Conservation (phyloP, 2,113 vertebrate genomes). For the Ornithorhynchus anatinus region DNA sequence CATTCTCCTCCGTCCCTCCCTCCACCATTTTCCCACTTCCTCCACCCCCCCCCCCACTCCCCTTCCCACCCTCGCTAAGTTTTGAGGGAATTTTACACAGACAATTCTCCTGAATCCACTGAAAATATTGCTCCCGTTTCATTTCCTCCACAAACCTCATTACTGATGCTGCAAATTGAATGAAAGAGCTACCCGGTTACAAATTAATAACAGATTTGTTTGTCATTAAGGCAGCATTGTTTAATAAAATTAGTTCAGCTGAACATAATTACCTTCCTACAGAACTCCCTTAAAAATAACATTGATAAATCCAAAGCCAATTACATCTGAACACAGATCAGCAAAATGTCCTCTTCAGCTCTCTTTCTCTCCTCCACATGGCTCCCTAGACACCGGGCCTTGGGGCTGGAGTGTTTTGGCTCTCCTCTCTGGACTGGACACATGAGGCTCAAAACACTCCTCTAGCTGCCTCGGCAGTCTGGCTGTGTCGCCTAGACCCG, state of each 20-base stretch:
- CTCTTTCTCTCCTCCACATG: too few species aligned
- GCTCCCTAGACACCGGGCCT: too few species aligned
- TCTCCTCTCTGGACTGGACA: too few species aligned
- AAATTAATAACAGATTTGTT: slow-evolving; percentile 62
- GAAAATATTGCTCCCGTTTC: not conserved
- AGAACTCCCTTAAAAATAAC: slow-evolving; percentile 79
- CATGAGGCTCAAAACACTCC: too few species aligned
- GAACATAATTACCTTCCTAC: slow-evolving; percentile 75
- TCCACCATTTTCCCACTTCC: not conserved
- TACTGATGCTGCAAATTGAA: slow-evolving; percentile 27
- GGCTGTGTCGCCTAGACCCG: too few species aligned
- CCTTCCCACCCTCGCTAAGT: not conserved
- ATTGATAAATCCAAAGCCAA: slow-evolving; percentile 75
- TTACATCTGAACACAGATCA: slow-evolving; percentile 54
- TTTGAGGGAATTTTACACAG: too few species aligned
- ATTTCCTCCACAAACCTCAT: slow-evolving; percentile 2
- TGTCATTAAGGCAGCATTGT: slow-evolving; percentile 65
- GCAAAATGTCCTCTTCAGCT: too few species aligned
- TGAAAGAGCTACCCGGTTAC: slow-evolving; percentile 30
- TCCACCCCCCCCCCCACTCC: not conserved
- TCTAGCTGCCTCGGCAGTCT: too few species aligned
- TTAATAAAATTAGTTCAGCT: slow-evolving; percentile 73
- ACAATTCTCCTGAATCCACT: too few species aligned
- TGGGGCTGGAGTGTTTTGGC: too few species aligned
- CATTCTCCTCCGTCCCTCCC: not conserved